Base-by-base conservation (phyloP, 2,888 invertebrate species). In the Xylota sylvarum region DNA sequence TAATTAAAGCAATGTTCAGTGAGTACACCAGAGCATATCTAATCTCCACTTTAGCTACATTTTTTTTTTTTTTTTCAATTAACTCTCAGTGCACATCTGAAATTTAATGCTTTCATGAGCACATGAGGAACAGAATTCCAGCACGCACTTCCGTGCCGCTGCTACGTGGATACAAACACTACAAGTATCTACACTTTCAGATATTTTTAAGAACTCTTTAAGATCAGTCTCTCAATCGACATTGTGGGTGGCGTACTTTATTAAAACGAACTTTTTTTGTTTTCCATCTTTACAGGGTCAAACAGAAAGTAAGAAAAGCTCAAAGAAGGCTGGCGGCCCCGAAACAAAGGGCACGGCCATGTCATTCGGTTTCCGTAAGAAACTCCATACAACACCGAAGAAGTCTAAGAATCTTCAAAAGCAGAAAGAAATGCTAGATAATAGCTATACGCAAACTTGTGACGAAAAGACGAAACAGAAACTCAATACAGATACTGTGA, bases 341-440 rank as follows among this genome's bases (percentile, higher is more conserved):
- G 92, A 93, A 78, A 93, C 93, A 79, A 93, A 92, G 89, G 97
- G 97, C 65, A 96, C 96, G 87, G 95, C 97, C 78, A 97, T 96
- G 91, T 97, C 97, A 52, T 97, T 97, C 92, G 97, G 97, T 60
- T 97, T 97, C 93, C 95, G 96, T 65, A 94, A 96, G 81, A 94
- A 96, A 74, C 94, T 94, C 52, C 90, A 93, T 50, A 93, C 94
- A 43, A 94, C 94, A 64, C 94, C 92, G 80, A 92, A 92, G 81
- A 92, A 92, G 88, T 88, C 91, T 19, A 92, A 90, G 85, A 87
- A 87, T 70, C 64, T 64, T 40, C 81, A 87, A 73, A 86, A 84
- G 27, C 83, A 84, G 84, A 83, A 88, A 76, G 86, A 83, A 64
- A 65, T 86, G 69, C 60, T 88, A 12, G 88, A 88, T 12, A 81